Percentiles rank a stretch among this genome's conserved stretches.
These are phyloP conservation scores for Neodiprion fabricii DNA, from an alignment of 1,140 invertebrate genomes.

Conservation along the genomic window DNA sequence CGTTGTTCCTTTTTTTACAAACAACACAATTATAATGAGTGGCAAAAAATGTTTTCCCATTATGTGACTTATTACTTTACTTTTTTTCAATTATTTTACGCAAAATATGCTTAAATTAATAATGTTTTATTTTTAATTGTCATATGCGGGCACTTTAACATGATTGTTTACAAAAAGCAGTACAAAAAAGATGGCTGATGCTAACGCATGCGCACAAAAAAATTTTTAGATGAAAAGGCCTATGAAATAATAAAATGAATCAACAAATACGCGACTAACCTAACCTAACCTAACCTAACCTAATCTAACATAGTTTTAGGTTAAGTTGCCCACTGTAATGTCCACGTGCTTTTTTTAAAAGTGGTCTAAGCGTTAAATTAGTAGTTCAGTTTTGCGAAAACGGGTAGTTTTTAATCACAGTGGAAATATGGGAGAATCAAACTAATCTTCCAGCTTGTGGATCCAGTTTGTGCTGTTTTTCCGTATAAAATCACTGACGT, in stretches of 20 bases:
- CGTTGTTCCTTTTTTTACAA: too few relatives aligned
- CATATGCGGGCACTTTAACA: slow-evolving; percentile 10
- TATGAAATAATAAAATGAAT: background rate
- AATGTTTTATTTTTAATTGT: background rate
- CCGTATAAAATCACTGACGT: too few relatives aligned
- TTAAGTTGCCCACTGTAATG: background rate
- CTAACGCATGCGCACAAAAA: too few relatives aligned
- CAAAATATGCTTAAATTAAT: background rate
- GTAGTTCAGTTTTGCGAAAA: too few relatives aligned
- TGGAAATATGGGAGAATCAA: too few relatives aligned
- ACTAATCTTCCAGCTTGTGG: too few relatives aligned
- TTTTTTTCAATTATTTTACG: background rate
- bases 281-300: background rate
- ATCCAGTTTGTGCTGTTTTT: too few relatives aligned
- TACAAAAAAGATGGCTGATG: background rate
- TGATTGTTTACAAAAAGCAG: slow-evolving; percentile 16
- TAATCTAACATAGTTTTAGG: slow-evolving; percentile 18
- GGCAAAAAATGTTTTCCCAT: too few relatives aligned
- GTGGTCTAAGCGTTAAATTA: too few relatives aligned
- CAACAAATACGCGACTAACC: slow-evolving; percentile 36
- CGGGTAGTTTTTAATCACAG: too few relatives aligned
- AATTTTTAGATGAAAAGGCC: background rate
- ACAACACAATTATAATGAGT: too few relatives aligned
- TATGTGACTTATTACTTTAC: too few relatives aligned
- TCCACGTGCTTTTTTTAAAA: background rate